These are phyloP conservation scores for Morpho achilles DNA, from an alignment of 2,888 invertebrate species.

Conservation along the genomic window DNA sequence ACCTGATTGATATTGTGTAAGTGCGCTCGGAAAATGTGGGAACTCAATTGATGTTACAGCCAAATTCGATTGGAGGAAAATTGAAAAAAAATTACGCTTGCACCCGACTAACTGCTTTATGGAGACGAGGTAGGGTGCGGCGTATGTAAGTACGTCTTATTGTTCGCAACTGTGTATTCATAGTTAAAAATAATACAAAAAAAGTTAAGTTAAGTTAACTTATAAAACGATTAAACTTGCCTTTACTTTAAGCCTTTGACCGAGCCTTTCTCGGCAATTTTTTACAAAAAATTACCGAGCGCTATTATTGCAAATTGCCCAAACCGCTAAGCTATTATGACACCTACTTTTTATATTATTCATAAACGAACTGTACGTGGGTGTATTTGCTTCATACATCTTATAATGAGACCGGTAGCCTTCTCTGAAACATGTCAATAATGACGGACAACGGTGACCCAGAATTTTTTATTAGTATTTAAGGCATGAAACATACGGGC, in stretches of 20 bases:
- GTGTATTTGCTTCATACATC: constrained; percentile 17
- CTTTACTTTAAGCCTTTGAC: too few relatives aligned
- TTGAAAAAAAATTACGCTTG: constrained; percentile 63
- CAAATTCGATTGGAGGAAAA: constrained; percentile 77
- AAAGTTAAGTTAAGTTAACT: too few relatives aligned
- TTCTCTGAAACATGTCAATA: constrained; percentile 38
- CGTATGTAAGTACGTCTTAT: constrained; percentile 32
- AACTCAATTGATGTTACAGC: constrained; percentile 78
- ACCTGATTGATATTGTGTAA: constrained; percentile 80
- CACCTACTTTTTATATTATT: constrained; percentile 4
- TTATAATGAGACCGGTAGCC: constrained; percentile 36
- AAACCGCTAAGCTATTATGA: not conserved
- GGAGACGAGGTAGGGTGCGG: constrained; percentile 37
- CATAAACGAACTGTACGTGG: constrained; percentile 14
- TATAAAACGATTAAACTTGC: too few relatives aligned
- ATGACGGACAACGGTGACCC: constrained; percentile 41
- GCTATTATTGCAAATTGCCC: not conserved
- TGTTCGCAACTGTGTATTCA: constrained; percentile 48
- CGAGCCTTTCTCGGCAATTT: too few relatives aligned
- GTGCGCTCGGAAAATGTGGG: constrained; percentile 78
- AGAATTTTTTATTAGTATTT: constrained; percentile 28
- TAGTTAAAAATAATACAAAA: constrained; percentile 35
- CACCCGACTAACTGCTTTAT: constrained; percentile 44
- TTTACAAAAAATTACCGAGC: too few relatives aligned
- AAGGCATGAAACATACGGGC: not conserved